These are phyloP conservation scores for Halcyon badia DNA, from an alignment of 2,797 vertebrate genomes.

Conservation along the genomic window DNA sequence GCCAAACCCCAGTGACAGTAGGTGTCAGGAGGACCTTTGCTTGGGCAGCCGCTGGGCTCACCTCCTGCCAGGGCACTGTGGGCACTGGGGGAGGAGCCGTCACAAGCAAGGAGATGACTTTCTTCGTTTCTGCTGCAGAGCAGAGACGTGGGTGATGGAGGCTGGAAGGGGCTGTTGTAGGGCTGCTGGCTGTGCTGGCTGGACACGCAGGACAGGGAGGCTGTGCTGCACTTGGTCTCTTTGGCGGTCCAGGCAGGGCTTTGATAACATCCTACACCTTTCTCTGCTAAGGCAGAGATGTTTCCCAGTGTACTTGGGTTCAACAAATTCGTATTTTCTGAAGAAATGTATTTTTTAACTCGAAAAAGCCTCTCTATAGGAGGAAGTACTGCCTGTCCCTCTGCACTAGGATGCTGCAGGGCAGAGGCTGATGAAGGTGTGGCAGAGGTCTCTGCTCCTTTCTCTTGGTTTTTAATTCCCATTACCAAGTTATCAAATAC, in stretches of 20 bases:
- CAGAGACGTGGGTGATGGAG: background rate
- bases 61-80: background rate
- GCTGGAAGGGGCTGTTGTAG: fast-evolving
- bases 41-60: background rate
- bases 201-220: background rate
- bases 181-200: background rate
- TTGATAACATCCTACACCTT: background rate
- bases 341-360: background rate
- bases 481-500: background rate
- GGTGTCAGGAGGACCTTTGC: background rate
- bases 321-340: background rate
- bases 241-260: background rate
- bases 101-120: background rate
- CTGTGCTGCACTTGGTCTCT: background rate
- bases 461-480: background rate
- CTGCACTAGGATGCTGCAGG: background rate
- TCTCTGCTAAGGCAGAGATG: background rate
- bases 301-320: background rate
- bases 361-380: background rate
- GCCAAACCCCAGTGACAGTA: background rate
- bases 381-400: background rate
- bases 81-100: background rate
- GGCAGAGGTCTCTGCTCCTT: background rate
- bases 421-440: background rate
- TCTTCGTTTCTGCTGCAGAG: background rate